These are phyloP conservation scores for Potorous gilbertii DNA, from an alignment of 2,797 vertebrate species.

Conservation along the genomic window DNA sequence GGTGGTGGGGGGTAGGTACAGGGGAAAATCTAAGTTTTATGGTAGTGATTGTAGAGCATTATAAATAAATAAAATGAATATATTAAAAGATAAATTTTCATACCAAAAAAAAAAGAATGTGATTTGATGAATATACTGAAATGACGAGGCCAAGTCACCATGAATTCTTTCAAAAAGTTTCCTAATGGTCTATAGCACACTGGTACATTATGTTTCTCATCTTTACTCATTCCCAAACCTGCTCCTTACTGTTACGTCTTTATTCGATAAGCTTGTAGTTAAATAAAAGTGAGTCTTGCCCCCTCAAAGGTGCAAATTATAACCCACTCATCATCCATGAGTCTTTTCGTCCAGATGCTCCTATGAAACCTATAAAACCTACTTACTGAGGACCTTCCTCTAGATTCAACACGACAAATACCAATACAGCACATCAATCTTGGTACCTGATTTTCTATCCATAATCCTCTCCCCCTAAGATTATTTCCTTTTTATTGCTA, in stretches of 20 bases:
- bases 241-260: background rate
- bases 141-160: background rate
- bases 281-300: background rate
- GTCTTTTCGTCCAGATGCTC: background rate
- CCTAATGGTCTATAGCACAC: background rate
- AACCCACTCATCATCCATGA: background rate
- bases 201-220: background rate
- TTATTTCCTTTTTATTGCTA: background rate
- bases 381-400: background rate
- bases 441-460: background rate
- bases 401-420: background rate
- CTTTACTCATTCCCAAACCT: background rate
- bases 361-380: no score
- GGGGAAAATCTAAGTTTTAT: no score
- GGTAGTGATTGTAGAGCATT: no score
- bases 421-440: background rate
- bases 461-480: background rate
- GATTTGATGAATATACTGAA: background rate
- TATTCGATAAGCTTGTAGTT: background rate
- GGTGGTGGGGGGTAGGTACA: no score
- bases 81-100: no score
- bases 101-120: background rate
- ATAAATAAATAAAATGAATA: no score
- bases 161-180: background rate
- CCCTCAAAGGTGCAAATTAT: background rate